Percentiles rank a stretch among this genome's conserved stretches.
Evolutionary conservation across 2,888 invertebrate species (phyloP).

Genomic region (Geotrupes spiniger): DNA sequence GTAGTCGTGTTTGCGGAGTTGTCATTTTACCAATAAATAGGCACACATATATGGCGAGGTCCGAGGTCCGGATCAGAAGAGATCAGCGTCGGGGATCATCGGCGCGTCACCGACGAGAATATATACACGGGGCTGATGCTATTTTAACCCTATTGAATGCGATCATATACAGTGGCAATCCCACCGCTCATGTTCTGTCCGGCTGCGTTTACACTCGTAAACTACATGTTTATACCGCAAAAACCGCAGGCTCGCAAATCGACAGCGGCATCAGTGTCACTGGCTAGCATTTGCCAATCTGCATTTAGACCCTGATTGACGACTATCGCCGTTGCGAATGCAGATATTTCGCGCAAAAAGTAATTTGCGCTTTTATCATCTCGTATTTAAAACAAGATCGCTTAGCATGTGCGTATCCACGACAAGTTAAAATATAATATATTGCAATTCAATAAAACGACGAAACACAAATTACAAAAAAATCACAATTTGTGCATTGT

Average conservation of each 20-base stretch:
- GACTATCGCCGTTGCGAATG: constrained; percentile 35
- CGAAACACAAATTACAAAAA: too few species aligned
- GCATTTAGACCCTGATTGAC: constrained; percentile 47
- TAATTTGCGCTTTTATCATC: constrained; percentile 24
- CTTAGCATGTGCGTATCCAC: too few species aligned
- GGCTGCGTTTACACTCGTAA: constrained; percentile 48
- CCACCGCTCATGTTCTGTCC: constrained; percentile 48
- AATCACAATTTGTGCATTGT: too few species aligned
- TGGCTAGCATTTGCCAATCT: constrained; percentile 47
- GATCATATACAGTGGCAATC: constrained; percentile 47
- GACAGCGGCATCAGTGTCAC: constrained; percentile 49
- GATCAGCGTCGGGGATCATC: constrained; percentile 41
- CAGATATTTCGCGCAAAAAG: constrained; percentile 22
- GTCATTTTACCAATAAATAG: constrained; percentile 27
- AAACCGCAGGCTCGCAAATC: constrained; percentile 53
- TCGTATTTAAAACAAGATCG: constrained; percentile 14
- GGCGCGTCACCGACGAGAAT: constrained; percentile 38
- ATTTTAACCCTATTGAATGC: constrained; percentile 46
- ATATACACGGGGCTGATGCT: constrained; percentile 39
- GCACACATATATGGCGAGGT: constrained; percentile 31
- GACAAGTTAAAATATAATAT: too few species aligned
- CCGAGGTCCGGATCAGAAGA: constrained; percentile 31
- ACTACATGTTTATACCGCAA: constrained; percentile 53
- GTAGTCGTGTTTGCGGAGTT: background rate
- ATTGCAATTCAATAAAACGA: too few species aligned